Evolutionary conservation across 1,140 invertebrate species (phyloP), one percentile per base, ranked within the genome.

Genomic region (Drosophila bipectinata): DNA sequence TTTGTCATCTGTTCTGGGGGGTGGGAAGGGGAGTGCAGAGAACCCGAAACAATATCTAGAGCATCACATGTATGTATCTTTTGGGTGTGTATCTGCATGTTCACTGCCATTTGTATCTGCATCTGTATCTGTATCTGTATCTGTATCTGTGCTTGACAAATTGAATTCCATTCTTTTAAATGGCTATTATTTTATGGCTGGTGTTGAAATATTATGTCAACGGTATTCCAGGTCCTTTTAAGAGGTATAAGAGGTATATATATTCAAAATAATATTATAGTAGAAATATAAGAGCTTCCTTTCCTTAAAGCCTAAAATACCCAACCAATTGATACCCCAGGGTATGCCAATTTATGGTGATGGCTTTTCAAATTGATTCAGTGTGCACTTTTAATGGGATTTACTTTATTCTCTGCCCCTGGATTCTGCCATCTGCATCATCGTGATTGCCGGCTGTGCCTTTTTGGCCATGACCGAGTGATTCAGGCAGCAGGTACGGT

Each of bases 341-440:
- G 55, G 67, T 62, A 39, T 26, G 9, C n/a, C 32, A 62, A 34
- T 62, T 62, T 62, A 56, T 37, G 58, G 53, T 63, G 52, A 63
- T 61, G 52, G 53, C 49, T 61, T 64, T 72, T 58, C 10, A 61
- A 78, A 81, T 81, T 72, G 78, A 80, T 80, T 80, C 60, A 62
- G 68, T 67, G 39, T 80, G 58, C 47, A 57, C 41, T 69, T 63
- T 72, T 64, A 73, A 79, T 80, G 81, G 71, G 67, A 55, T 72
- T 75, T 60, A 61, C 52, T 52, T 66, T 69, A 60, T 48, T 54
- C 45, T 44, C 45, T 44, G 49, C 55, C 68, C 37, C 26, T 52
- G 51, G 15, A 32, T 34, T 8, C 24, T 8, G 54, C 63, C 59
- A 66, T 63, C 63, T 62, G 63, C 58, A 51, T 51, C 63, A 67